Evolutionary conservation across 2,113 vertebrate genomes (phyloP).

Genomic region (Sebastes schlegelii): DNA sequence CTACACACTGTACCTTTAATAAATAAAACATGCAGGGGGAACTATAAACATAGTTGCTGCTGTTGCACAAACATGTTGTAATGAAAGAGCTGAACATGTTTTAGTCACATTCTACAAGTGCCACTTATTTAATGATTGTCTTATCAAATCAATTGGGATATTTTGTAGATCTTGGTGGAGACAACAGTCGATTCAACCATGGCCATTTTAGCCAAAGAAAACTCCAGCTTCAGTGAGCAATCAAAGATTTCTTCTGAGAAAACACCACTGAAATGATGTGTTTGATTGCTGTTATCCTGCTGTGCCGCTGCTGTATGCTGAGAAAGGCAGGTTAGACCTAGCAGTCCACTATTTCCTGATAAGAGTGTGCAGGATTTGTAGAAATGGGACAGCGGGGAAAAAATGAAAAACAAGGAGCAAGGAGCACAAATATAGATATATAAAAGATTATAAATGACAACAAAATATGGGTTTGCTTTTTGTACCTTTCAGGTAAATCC

Average conservation of each 20-base stretch:
- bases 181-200: neutral
- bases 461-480: neutral
- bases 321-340: neutral
- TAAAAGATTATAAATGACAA: neutral
- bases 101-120: neutral
- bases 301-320: slow-evolving; percentile 9
- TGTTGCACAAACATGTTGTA: neutral
- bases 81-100: neutral
- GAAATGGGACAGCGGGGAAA: rapidly evolving
- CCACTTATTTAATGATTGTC: neutral
- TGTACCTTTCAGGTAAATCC: neutral
- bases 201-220: neutral
- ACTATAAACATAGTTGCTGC: neutral
- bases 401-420: neutral
- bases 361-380: neutral
- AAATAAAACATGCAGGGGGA: neutral
- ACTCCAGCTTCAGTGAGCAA: neutral
- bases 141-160: neutral
- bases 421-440: neutral
- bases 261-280: neutral
- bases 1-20: too few species aligned
- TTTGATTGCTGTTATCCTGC: slow-evolving; percentile 5
- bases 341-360: slow-evolving; percentile 2
- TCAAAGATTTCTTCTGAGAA: neutral
- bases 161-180: neutral